A percentile compares a stretch with the other conserved stretches of the same genome.
phyloP scores from a whole-genome alignment of 1,140 invertebrate species.

The Rhopalosiphum padi region DNA sequence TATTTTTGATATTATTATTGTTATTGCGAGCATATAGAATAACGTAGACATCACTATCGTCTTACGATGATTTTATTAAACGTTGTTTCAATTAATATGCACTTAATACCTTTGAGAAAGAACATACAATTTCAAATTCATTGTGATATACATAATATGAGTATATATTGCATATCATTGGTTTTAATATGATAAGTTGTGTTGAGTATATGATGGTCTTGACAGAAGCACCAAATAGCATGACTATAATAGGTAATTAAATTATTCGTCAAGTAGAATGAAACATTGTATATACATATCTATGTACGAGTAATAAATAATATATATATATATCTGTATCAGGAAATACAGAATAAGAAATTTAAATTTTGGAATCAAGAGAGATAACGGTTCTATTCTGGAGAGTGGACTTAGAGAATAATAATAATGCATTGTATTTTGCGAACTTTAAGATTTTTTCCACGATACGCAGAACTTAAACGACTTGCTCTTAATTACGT shows the following conservation, averaged over 20 bases:
- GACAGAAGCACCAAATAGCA: not conserved
- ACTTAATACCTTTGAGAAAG: not conserved
- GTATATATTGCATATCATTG: not conserved
- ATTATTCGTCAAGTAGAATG: not conserved
- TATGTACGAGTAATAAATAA: not conserved
- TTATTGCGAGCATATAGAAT: not conserved
- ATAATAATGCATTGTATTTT: slow-evolving; percentile 47
- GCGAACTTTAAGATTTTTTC: slow-evolving; percentile 34
- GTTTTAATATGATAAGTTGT: not conserved
- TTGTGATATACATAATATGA: not conserved
- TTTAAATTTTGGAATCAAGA: not conserved
- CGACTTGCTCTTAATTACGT: slow-evolving; percentile 53
- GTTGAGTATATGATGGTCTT: not conserved
- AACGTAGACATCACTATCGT: not conserved
- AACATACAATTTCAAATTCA: not conserved
- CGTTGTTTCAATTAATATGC: not conserved
- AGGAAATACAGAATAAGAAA: not conserved
- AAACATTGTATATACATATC: not conserved
- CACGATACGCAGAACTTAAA: slow-evolving; percentile 47
- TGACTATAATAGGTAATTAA: not conserved
- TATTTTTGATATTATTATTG: not conserved
- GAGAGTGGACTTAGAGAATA: slow-evolving; percentile 28
- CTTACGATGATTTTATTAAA: not conserved
- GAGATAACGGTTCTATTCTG: not conserved
- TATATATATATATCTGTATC: not conserved